Evolutionary conservation across 2,797 vertebrate species (phyloP).

Genomic region (Pelodytes ibericus): DNA sequence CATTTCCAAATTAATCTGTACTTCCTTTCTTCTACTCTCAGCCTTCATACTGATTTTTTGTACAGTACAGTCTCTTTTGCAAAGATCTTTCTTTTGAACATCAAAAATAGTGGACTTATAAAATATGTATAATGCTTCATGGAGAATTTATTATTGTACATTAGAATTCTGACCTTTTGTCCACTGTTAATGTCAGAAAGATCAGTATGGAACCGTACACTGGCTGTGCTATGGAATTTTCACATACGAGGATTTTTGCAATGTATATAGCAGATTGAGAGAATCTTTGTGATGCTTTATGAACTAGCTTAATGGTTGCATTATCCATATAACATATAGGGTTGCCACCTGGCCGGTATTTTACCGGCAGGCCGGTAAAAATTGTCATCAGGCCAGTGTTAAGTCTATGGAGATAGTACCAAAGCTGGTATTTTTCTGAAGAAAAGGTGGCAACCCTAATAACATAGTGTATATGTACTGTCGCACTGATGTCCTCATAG

Average conservation of each 20-base stretch:
- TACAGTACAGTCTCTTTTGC: constrained; percentile 36
- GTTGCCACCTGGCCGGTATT: no score
- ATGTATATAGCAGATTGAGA: constrained; percentile 7
- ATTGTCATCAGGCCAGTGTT: no score
- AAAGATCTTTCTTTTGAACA: constrained; percentile 45
- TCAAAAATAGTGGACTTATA: constrained; percentile 52
- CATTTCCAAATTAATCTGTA: constrained; percentile 39
- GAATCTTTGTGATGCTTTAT: constrained; percentile 5
- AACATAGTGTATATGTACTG: neutral
- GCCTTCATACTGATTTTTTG: constrained; percentile 37
- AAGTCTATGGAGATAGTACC: no score
- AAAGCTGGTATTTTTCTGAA: no score
- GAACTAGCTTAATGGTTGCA: constrained; percentile 7
- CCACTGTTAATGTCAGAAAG: constrained; percentile 51
- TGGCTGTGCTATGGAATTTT: constrained; percentile 17
- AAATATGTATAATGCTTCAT: constrained; percentile 54
- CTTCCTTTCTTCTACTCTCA: constrained; percentile 34
- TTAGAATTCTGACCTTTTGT: constrained; percentile 56
- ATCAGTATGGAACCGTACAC: constrained; percentile 37
- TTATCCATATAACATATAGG: no score
- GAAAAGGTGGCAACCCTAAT: neutral
- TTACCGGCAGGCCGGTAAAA: no score
- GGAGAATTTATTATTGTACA: constrained; percentile 54
- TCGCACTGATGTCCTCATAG: constrained; percentile 8
- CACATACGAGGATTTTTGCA: constrained; percentile 13